These are phyloP conservation scores for Rhinolophus ferrumequinum DNA, from an alignment of 2,113 vertebrate genomes.

Conservation along the genomic window DNA sequence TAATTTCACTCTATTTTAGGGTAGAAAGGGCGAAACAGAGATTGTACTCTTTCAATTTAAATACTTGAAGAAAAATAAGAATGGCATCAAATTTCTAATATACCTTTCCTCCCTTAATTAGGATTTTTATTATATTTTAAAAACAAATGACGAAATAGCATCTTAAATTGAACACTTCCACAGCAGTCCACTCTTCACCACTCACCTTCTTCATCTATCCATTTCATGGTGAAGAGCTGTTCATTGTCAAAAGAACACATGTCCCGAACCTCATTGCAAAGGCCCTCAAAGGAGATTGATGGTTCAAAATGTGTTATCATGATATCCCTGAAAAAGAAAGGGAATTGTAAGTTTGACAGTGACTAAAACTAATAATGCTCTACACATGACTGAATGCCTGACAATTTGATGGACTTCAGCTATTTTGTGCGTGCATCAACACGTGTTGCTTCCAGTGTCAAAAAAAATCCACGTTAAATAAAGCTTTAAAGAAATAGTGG, in stretches of 20 bases:
- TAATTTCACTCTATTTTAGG: neutral
- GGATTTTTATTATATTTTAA: conserved; percentile 11
- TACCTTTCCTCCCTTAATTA: neutral
- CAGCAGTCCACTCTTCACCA: neutral
- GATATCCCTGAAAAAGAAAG: conserved; percentile 92
- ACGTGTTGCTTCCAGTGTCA: neutral
- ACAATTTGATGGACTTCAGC: neutral
- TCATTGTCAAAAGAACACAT: conserved; percentile 99
- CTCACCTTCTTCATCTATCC: conserved; percentile 99
- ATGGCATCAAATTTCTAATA: neutral
- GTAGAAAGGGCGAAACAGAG: neutral
- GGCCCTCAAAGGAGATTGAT: conserved; percentile 95
- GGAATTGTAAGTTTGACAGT: neutral
- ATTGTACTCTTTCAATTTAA: conserved; percentile 6
- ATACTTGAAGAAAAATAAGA: neutral
- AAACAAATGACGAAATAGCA: neutral
- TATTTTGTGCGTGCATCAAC: neutral
- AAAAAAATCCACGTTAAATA: neutral
- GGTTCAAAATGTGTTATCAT: conserved; percentile 99
- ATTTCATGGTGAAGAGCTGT: conserved; percentile 99
- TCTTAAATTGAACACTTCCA: neutral
- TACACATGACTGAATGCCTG: neutral
- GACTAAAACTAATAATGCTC: neutral
- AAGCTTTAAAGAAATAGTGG: neutral
- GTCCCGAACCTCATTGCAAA: conserved; percentile 95